Conservation (phyloP, 2,797 vertebrate genomes). For the Natrix natrix region DNA sequence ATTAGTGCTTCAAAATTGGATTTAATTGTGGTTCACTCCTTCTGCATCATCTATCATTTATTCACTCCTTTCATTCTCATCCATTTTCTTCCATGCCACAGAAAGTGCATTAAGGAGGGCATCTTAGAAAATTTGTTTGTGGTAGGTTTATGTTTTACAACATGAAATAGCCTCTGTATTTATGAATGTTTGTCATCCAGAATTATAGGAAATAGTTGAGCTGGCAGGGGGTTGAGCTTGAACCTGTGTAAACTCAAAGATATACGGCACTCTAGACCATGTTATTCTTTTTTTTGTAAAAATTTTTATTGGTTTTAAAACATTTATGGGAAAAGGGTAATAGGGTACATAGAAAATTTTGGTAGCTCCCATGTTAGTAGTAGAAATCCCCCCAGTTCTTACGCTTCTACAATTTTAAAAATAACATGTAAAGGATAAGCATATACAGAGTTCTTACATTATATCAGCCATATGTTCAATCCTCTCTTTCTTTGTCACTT, state of each 20-base stretch:
- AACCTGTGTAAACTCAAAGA: neutral
- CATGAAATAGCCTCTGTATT: neutral
- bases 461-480: no score
- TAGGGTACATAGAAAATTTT: no score
- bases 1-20: neutral
- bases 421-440: no score
- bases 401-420: no score
- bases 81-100: neutral
- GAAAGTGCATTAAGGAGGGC: neutral
- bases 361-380: no score
- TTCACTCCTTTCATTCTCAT: neutral
- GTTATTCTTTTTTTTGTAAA: neutral
- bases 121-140: neutral
- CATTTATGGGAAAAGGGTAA: no score
- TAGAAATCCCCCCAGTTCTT: no score
- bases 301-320: no score
- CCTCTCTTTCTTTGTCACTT: no score
- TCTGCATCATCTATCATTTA: neutral
- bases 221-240: neutral
- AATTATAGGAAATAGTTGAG: neutral
- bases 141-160: neutral
- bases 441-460: no score
- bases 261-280: neutral
- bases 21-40: neutral
- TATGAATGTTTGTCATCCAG: neutral